Conservation (phyloP, 1,140 invertebrate genomes). For the Eulimnadia texana region DNA sequence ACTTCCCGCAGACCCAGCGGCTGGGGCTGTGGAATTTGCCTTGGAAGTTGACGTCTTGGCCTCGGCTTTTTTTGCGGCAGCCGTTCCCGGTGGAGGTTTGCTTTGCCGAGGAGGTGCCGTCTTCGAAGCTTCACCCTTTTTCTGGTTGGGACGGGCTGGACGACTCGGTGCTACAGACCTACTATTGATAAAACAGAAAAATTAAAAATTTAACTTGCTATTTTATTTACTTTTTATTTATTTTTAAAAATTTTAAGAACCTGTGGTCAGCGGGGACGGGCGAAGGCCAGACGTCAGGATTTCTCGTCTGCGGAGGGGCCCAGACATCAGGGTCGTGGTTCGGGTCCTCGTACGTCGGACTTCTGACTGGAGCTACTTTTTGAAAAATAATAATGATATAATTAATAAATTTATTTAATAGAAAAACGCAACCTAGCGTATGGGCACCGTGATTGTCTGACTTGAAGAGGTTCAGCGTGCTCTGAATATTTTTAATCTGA, state of each 20-base stretch:
- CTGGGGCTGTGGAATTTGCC: neutral
- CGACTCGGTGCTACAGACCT: slow-evolving; percentile 18
- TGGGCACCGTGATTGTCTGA: slow-evolving; percentile 37
- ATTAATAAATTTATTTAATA: slow-evolving; percentile 13
- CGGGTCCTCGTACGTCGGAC: slow-evolving; percentile 15
- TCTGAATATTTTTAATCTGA: slow-evolving; percentile 66
- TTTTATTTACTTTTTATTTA: no score
- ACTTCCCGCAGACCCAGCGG: neutral
- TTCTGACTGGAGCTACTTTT: slow-evolving; percentile 4
- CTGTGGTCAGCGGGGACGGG: slow-evolving; percentile 66
- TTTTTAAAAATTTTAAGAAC: no score
- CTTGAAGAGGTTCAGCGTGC: slow-evolving; percentile 48
- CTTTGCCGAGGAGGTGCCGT: neutral
- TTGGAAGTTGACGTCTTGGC: neutral
- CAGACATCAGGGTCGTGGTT: slow-evolving; percentile 47
- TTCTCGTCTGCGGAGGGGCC: slow-evolving; percentile 55
- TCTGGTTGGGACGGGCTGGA: slow-evolving; percentile 22
- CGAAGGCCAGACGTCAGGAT: slow-evolving; percentile 82
- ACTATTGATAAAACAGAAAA: slow-evolving; percentile 6
- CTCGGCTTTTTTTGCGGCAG: slow-evolving; percentile 3
- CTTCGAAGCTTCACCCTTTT: slow-evolving; percentile 10
- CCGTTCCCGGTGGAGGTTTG: slow-evolving; percentile 3
- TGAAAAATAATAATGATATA: slow-evolving; percentile 2
- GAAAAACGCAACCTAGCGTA: slow-evolving; percentile 24
- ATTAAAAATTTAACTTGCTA: no score